Evolutionary conservation across 2,797 vertebrate species (phyloP), one percentile per base, ranked within the genome.

Genomic region (Melanotaenia pygmaea): DNA sequence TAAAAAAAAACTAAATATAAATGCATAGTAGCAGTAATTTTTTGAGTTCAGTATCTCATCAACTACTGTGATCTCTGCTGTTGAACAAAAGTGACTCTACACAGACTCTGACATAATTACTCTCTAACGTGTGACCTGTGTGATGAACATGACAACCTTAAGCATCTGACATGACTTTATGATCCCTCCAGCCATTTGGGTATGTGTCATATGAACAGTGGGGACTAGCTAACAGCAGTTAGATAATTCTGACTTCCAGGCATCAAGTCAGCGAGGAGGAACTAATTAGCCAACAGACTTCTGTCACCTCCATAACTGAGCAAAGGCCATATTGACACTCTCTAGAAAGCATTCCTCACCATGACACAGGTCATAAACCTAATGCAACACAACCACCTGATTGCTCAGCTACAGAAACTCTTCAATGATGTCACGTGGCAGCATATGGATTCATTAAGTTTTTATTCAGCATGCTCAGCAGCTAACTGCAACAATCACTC

Each of bases 231-330:
- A 78, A 70, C 81, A 86, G 78, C 72, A 67, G 85, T 76, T 77
- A 82, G 81, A 88, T 83, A 82, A 86, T 79, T 72, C 71, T 81
- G 87, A 77, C 80, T 78, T 88, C 64, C 72, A 63, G 80, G 73
- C 74, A 85, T 77, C 43, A 60, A 79, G 68, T 88, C 72, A 87
- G 72, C 70, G 72, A 89, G 69, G 60, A 78, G 81, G 89, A 92
- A 86, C 84, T 90, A 92, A 91, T 88, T 83, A 88, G 69, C 76
- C 81, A 57, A 74, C 66, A 77, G 79, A 89, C 79, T 74, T 76
- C 76, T 86, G 88, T 87, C 90, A 93, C 81, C 88, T 86, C 81
- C 64, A 65, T 67, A 43, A 59, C 59, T 37, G 64, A 50, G 22
- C 79, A 54, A 60, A 43, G 61, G 67, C 53, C 77, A 76, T 71